These are phyloP conservation scores for Papilio polyxenes DNA, from an alignment of 1,140 invertebrate species.

Conservation along the genomic window DNA sequence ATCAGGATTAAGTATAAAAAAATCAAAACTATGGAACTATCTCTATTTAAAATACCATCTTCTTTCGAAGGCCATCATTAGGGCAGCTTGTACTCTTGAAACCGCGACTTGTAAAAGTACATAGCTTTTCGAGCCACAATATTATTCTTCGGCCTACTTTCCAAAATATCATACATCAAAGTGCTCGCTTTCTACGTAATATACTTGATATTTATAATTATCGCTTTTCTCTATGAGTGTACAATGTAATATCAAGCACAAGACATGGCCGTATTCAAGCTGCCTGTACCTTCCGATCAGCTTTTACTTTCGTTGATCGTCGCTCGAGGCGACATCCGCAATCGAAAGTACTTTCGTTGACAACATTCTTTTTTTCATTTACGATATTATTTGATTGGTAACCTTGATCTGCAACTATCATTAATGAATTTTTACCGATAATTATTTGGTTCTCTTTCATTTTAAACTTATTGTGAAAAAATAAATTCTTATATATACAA, in stretches of 20 bases:
- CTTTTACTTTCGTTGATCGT: slow-evolving; percentile 70
- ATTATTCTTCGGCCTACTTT: too few relatives aligned
- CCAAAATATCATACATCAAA: too few relatives aligned
- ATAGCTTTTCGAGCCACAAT: too few relatives aligned
- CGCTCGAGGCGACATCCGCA: slow-evolving; percentile 54
- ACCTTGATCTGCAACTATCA: slow-evolving; percentile 6
- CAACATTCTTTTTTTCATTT: not conserved
- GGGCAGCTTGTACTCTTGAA: too few relatives aligned
- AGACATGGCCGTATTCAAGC: slow-evolving; percentile 50
- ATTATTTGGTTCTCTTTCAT: not conserved
- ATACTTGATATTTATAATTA: not conserved
- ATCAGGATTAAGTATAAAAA: too few relatives aligned
- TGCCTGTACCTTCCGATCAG: slow-evolving; percentile 58
- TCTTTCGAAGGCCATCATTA: too few relatives aligned
- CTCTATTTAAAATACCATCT: too few relatives aligned
- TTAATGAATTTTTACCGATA: slow-evolving; percentile 38
- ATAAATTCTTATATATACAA: not conserved
- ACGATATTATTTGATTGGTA: slow-evolving; percentile 1
- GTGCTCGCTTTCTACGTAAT: too few relatives aligned
- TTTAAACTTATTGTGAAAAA: not conserved
- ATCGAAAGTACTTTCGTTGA: slow-evolving; percentile 62
- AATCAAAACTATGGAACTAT: too few relatives aligned
- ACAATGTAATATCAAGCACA: slow-evolving; percentile 18
- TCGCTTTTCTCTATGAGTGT: not conserved
- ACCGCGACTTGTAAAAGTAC: too few relatives aligned